Evolutionary conservation across 2,888 invertebrate genomes (phyloP).

Genomic region (Dasypolia templi): DNA sequence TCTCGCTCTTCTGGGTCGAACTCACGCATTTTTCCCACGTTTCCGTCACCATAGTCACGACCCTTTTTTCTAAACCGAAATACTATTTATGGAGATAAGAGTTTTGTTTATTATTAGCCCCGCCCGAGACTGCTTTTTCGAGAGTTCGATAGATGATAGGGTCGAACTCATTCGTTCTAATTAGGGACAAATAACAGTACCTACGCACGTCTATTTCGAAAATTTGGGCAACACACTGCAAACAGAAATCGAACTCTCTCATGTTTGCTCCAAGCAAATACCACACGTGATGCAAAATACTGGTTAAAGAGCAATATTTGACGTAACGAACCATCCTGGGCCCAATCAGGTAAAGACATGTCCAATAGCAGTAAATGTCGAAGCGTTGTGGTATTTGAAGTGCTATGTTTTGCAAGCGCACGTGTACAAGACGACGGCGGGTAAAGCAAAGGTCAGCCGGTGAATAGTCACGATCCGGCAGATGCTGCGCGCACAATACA

Average conservation of each 20-base stretch:
- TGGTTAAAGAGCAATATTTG: slow-evolving; percentile 21
- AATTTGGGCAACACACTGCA: background rate
- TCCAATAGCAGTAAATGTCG: slow-evolving; percentile 70
- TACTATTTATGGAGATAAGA: slow-evolving; percentile 64
- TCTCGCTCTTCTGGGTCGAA: slow-evolving; percentile 68
- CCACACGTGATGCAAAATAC: background rate
- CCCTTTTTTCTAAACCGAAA: slow-evolving; percentile 66
- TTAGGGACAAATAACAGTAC: background rate
- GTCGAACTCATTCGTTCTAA: slow-evolving; percentile 25
- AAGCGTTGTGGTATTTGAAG: slow-evolving; percentile 70
- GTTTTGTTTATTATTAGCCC: slow-evolving; percentile 52
- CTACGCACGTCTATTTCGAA: background rate
- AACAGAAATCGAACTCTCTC: background rate
- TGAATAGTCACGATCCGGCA: slow-evolving; percentile 82
- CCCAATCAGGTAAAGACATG: slow-evolving; percentile 51
- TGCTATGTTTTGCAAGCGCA: slow-evolving; percentile 77
- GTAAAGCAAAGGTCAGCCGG: slow-evolving; percentile 84
- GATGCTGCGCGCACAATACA: slow-evolving; percentile 82
- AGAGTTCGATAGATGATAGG: slow-evolving; percentile 13
- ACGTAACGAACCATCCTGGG: slow-evolving; percentile 9
- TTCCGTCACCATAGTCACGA: slow-evolving; percentile 77
- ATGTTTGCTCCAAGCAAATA: background rate
- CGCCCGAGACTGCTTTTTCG: slow-evolving; percentile 26
- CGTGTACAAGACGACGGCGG: slow-evolving; percentile 76
- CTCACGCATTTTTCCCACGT: slow-evolving; percentile 83